Conservation (phyloP, 2,113 vertebrate genomes). For the Verasper variegatus region DNA sequence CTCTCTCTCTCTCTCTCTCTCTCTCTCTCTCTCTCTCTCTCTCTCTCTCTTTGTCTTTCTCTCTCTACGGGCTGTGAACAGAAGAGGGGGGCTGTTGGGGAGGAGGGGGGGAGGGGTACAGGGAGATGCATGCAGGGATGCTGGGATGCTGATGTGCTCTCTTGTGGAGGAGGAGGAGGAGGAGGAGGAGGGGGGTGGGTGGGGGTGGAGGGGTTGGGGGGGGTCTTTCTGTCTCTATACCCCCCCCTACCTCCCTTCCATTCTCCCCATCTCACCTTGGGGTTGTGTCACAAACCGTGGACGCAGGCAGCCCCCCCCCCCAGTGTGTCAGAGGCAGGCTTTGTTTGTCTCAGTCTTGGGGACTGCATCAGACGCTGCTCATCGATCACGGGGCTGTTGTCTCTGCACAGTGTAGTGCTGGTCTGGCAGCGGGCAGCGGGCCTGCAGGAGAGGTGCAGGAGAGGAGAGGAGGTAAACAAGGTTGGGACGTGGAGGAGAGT, state of each 20-base stretch:
- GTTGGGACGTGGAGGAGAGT: conserved; percentile 50
- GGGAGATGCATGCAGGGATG: conserved; percentile 65
- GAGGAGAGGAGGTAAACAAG: conserved; percentile 70
- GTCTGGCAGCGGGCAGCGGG: conserved; percentile 52
- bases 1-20: conserved; percentile 37
- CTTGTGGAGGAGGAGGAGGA: neutral
- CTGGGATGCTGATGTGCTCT: conserved; percentile 72
- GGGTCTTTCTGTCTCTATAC: conserved; percentile 17
- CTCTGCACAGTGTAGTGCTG: conserved; percentile 67
- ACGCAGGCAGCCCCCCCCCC: neutral
- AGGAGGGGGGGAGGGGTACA: conserved; percentile 37
- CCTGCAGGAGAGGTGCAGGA: conserved; percentile 49
- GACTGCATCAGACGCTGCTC: conserved; percentile 77
- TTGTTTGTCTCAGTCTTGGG: conserved; percentile 72
- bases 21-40: conserved; percentile 57
- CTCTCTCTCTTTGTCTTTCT: neutral
- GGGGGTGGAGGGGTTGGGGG: neutral
- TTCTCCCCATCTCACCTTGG: conserved; percentile 50
- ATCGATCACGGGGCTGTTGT: conserved; percentile 77
- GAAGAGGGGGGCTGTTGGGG: conserved; percentile 23
- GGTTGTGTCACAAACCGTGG: conserved; percentile 1
- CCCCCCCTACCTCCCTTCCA: neutral
- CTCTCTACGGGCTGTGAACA: conserved; percentile 29
- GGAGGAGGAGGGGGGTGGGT: neutral
- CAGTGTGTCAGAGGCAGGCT: conserved; percentile 37